Percentiles rank a stretch among this genome's conserved stretches.
Conservation (phyloP, 2,888 invertebrate genomes). For the Nemotelus pantherinus region DNA sequence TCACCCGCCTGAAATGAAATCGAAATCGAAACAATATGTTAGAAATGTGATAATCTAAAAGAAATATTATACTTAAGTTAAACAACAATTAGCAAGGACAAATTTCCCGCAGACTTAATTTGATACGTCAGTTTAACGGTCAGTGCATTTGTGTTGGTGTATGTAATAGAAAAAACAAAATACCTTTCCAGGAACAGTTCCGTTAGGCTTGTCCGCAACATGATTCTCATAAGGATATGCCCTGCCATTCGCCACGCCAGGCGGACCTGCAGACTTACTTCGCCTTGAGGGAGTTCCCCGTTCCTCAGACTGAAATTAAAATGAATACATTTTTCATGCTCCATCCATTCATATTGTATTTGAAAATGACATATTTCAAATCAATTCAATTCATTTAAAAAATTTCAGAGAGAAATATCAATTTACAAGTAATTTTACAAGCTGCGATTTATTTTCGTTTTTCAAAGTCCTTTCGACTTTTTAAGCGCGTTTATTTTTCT, state of each 20-base stretch:
- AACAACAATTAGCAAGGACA: too few relatives aligned
- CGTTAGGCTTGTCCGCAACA: slow-evolving; percentile 46
- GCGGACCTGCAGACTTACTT: slow-evolving; percentile 83
- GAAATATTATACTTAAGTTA: too few relatives aligned
- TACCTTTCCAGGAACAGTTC: slow-evolving; percentile 46
- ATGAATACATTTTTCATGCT: slow-evolving; percentile 53
- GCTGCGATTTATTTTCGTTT: not conserved
- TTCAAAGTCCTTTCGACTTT: not conserved
- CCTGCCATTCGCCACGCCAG: slow-evolving; percentile 64
- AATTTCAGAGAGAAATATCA: slow-evolving; percentile 12
- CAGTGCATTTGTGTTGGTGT: not conserved
- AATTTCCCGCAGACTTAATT: too few relatives aligned
- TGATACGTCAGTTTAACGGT: not conserved
- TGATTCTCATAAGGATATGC: slow-evolving; percentile 60
- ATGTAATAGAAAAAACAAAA: slow-evolving; percentile 16
- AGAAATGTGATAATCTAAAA: too few relatives aligned
- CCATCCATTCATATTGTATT: slow-evolving; percentile 26
- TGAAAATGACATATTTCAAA: slow-evolving; percentile 2
- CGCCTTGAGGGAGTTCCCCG: slow-evolving; percentile 76
- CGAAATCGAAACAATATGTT: not conserved
- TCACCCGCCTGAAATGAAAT: slow-evolving; percentile 67
- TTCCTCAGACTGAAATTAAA: slow-evolving; percentile 74
- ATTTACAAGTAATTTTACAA: slow-evolving; percentile 23
- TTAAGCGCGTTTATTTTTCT: not conserved
- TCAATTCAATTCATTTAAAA: slow-evolving; percentile 20